phyloP scores from a whole-genome alignment of 2,113 vertebrate species.

The Prunella fulvescens region DNA sequence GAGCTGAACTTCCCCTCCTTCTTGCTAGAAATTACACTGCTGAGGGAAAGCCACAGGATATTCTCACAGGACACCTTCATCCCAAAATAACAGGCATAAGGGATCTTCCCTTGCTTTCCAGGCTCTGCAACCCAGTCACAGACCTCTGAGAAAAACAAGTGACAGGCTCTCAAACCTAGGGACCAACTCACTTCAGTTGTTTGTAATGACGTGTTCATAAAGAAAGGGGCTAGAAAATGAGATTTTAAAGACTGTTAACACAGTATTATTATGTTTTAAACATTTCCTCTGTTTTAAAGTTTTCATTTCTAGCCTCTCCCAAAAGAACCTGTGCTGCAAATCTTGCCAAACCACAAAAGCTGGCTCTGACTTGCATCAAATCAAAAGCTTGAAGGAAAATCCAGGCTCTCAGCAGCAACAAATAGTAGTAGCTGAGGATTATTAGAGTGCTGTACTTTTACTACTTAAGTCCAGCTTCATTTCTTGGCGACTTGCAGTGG shows the following conservation, averaged over 20 bases:
- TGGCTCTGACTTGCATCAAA: constrained; percentile 53
- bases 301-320: constrained; percentile 48
- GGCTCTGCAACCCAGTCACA: neutral
- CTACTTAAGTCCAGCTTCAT: neutral
- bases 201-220: neutral
- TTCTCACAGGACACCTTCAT: neutral
- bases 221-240: neutral
- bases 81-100: neutral
- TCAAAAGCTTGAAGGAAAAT: constrained; percentile 26
- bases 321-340: constrained; percentile 27
- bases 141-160: neutral
- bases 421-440: constrained; percentile 7
- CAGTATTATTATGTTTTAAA: constrained; percentile 19
- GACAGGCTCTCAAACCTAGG: neutral
- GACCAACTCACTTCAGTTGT: neutral
- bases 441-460: neutral
- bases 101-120: neutral
- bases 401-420: constrained; percentile 24
- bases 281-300: constrained; percentile 38
- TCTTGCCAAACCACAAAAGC: constrained; percentile 58
- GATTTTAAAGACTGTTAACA: constrained; percentile 32
- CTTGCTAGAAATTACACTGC: neutral
- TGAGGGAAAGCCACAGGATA: neutral
- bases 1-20: neutral
- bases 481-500: neutral